Evolutionary conservation across 2,113 vertebrate species (phyloP).

Genomic region (Dicaeum eximium): DNA sequence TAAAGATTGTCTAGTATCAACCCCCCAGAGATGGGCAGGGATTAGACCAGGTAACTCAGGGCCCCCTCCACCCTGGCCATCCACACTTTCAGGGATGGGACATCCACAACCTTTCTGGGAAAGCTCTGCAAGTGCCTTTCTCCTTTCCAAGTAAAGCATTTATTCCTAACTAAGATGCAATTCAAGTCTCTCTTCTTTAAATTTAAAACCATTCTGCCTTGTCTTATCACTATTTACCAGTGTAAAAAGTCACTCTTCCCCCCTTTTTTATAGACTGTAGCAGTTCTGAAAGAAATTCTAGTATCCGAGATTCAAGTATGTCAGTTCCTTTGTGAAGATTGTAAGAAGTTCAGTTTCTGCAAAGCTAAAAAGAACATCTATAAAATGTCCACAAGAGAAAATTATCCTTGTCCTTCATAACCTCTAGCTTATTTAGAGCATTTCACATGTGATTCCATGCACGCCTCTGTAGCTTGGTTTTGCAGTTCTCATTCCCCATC

Average conservation of each 20-base stretch:
- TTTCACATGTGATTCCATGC: not conserved
- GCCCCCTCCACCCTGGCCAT: not conserved
- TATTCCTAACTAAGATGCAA: not conserved
- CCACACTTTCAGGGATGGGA: not conserved
- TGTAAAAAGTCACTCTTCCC: not conserved
- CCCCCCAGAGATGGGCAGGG: fast-evolving
- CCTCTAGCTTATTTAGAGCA: not conserved
- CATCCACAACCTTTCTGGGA: not conserved
- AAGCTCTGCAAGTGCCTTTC: not conserved
- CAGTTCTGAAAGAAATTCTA: not conserved
- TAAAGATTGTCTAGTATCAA: not conserved
- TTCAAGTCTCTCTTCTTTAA: not conserved
- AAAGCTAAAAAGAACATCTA: not conserved
- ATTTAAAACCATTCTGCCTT: not conserved
- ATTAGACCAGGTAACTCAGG: not conserved
- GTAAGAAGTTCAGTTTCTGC: not conserved
- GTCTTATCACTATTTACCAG: not conserved
- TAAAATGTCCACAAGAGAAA: not conserved
- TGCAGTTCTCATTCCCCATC: not conserved
- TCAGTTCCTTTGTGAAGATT: not conserved
- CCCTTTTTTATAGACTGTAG: not conserved
- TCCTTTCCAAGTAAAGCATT: not conserved
- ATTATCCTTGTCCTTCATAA: not conserved
- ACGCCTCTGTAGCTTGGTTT: not conserved
- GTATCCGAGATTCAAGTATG: not conserved